Conservation (phyloP, 2,888 invertebrate genomes). For the Agonopterix alstromeriana region DNA sequence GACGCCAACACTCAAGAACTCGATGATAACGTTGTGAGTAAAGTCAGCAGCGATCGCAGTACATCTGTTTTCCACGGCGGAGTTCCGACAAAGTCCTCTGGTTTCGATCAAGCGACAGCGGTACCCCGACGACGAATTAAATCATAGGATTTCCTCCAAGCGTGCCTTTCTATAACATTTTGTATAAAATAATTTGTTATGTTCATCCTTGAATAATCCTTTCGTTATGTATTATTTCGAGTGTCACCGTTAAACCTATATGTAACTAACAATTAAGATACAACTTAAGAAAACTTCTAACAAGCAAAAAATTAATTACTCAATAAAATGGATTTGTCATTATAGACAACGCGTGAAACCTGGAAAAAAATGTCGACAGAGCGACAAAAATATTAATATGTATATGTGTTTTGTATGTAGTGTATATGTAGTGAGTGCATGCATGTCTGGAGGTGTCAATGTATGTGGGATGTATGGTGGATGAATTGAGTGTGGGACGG, state of each 20-base stretch:
- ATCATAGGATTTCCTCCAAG: constrained; percentile 74
- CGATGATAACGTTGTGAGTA: constrained; percentile 21
- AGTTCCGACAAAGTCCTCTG: constrained; percentile 35
- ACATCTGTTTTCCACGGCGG: constrained; percentile 29
- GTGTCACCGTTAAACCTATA: constrained; percentile 41
- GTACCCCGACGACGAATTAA: constrained; percentile 64
- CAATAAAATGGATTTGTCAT: constrained; percentile 12
- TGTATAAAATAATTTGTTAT: constrained; percentile 63
- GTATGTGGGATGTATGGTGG: constrained; percentile 9
- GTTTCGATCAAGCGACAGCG: constrained; percentile 48
- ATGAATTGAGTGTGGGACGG: constrained; percentile 45
- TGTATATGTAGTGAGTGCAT: constrained; percentile 11
- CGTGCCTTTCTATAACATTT: constrained; percentile 75
- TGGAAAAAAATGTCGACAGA: constrained; percentile 46
- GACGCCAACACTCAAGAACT: constrained; percentile 18
- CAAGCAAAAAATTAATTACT: constrained; percentile 25
- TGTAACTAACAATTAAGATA: constrained; percentile 37
- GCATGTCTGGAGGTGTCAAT: constrained; percentile 13
- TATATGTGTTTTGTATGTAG: constrained; percentile 4
- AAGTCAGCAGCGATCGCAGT: constrained; percentile 33
- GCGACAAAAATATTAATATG: constrained; percentile 33
- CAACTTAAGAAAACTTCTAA: constrained; percentile 38
- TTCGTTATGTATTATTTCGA: constrained; percentile 26
- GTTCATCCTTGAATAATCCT: constrained; percentile 23
- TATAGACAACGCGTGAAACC: constrained; percentile 32